phyloP scores from a whole-genome alignment of 1,140 invertebrate genomes.

The Microvelia longipes region DNA sequence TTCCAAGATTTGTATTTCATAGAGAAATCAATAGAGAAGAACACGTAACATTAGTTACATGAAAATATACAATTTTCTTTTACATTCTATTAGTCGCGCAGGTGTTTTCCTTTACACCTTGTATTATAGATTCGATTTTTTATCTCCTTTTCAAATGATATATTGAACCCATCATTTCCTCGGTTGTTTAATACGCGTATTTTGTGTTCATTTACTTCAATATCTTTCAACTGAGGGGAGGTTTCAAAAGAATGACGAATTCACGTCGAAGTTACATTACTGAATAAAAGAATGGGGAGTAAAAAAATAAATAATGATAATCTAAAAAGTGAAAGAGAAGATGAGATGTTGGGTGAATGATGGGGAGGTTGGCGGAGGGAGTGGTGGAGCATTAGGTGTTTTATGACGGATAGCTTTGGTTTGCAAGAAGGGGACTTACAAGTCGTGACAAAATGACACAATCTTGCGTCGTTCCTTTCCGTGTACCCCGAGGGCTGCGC shows the following conservation, averaged over 20 bases:
- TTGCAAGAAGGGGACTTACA: background rate
- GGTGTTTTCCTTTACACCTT: too few relatives aligned
- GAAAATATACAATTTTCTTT: too few relatives aligned
- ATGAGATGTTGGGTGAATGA: background rate
- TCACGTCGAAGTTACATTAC: background rate
- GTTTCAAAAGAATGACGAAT: background rate
- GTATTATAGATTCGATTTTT: too few relatives aligned
- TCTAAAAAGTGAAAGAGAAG: background rate
- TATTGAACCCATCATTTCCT: too few relatives aligned
- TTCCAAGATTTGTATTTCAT: too few relatives aligned
- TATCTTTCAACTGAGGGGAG: too few relatives aligned
- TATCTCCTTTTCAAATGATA: too few relatives aligned
- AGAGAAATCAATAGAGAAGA: too few relatives aligned
- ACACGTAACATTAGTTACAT: too few relatives aligned
- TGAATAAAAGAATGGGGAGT: background rate
- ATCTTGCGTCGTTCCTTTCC: background rate
- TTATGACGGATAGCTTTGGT: background rate
- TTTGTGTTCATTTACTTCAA: too few relatives aligned
- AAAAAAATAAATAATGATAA: background rate
- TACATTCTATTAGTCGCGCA: too few relatives aligned
- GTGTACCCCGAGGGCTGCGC: background rate
- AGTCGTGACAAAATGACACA: background rate
- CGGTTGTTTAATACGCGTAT: too few relatives aligned
- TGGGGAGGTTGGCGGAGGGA: background rate
- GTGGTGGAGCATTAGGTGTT: background rate